A percentile compares a stretch with the other conserved stretches of the same genome.
Conservation (phyloP, 2,113 vertebrate species). For the Phainopepla nitens region DNA sequence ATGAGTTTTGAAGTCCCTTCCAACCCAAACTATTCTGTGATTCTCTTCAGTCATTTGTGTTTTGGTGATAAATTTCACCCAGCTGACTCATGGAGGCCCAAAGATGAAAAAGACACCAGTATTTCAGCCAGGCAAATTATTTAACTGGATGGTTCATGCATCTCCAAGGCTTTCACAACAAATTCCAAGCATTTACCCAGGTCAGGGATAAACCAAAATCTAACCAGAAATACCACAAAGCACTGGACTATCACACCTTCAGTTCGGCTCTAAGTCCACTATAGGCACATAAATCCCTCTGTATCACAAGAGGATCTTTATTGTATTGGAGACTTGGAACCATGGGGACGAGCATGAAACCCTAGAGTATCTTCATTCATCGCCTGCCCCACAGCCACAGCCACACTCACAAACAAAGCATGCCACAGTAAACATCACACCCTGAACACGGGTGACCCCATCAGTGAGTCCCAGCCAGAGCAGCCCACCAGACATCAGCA, state of each 20-base stretch:
- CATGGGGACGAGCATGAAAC: slow-evolving; percentile 74
- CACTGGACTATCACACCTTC: background rate
- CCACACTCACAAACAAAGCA: slow-evolving; percentile 75
- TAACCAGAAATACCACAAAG: slow-evolving; percentile 2
- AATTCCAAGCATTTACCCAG: background rate
- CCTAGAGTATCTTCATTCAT: slow-evolving; percentile 78
- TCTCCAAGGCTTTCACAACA: background rate
- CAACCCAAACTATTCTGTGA: background rate
- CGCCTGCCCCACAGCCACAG: slow-evolving; percentile 72
- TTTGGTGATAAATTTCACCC: background rate
- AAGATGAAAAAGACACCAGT: background rate
- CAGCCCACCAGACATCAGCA: slow-evolving; percentile 47
- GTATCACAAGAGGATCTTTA: background rate
- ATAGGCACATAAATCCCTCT: slow-evolving; percentile 11
- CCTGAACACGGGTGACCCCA: slow-evolving; percentile 66
- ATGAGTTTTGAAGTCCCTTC: background rate
- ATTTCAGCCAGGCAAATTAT: background rate
- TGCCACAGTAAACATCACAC: slow-evolving; percentile 82
- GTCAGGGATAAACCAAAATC: background rate
- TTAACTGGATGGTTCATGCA: background rate
- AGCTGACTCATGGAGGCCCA: background rate
- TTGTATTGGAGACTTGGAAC: slow-evolving; percentile 50
- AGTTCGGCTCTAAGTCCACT: slow-evolving; percentile 25
- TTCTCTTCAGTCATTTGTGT: background rate
- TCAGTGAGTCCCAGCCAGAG: slow-evolving; percentile 23